These are phyloP conservation scores for Thryonomys swinderianus DNA, from an alignment of 2,113 vertebrate genomes.

Conservation along the genomic window DNA sequence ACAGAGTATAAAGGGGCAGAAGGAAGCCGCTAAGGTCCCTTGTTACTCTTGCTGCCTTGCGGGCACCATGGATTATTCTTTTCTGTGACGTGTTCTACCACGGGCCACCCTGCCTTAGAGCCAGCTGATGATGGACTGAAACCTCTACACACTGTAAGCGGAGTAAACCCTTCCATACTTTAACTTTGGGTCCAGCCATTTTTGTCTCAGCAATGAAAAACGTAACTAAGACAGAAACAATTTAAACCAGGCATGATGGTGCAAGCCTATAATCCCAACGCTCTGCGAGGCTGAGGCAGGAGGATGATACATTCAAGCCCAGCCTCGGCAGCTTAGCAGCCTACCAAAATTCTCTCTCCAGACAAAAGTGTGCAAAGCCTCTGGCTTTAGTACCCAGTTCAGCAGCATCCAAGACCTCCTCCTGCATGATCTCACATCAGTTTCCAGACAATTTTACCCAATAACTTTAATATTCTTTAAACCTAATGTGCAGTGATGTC, in stretches of 20 bases:
- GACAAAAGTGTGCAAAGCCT: not conserved
- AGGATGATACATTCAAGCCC: not conserved
- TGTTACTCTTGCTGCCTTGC: no score
- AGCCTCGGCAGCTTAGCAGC: not conserved
- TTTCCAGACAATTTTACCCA: not conserved
- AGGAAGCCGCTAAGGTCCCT: no score
- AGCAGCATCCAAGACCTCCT: not conserved
- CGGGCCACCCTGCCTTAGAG: no score
- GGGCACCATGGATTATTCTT: no score
- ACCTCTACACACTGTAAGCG: no score
- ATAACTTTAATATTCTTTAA: constrained; percentile 18
- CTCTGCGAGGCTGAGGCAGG: not conserved
- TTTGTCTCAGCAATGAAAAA: no score
- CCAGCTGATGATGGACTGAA: no score
- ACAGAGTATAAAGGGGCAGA: no score
- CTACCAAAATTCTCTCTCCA: not conserved
- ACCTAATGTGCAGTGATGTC: not conserved
- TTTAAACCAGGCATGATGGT: not conserved
- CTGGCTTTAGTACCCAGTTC: not conserved
- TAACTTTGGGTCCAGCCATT: no score
- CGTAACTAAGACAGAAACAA: no score
- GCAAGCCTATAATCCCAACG: not conserved
- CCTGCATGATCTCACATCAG: not conserved
- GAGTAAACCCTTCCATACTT: no score
- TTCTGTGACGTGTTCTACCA: no score